These are phyloP conservation scores for Lepidochrysops patricia DNA, from an alignment of 2,888 invertebrate genomes.

Conservation along the genomic window DNA sequence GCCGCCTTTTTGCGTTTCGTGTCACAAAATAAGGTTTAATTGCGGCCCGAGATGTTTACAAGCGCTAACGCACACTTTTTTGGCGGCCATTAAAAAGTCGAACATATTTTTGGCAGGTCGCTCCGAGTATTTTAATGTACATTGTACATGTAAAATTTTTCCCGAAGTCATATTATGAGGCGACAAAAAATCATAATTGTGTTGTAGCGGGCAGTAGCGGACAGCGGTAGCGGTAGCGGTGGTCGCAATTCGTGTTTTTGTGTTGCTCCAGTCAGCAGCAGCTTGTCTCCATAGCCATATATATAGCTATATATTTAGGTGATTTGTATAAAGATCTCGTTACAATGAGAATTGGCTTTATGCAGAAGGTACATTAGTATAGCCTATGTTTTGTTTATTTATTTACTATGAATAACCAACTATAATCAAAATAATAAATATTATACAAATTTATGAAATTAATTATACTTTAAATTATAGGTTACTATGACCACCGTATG, in stretches of 20 bases:
- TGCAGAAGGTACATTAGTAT: too few relatives aligned
- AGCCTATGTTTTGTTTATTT: too few relatives aligned
- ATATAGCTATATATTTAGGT: too few relatives aligned
- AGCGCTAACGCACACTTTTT: not conserved
- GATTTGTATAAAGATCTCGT: too few relatives aligned
- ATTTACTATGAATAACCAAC: too few relatives aligned
- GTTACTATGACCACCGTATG: too few relatives aligned
- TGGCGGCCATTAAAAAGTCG: not conserved
- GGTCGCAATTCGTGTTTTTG: conserved; percentile 38
- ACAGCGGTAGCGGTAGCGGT: conserved; percentile 32
- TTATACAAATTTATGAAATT: too few relatives aligned
- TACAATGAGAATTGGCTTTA: too few relatives aligned
- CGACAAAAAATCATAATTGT: conserved; percentile 55
- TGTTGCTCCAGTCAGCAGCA: not conserved
- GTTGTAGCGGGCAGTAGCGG: conserved; percentile 44
- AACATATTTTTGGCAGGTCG: not conserved
- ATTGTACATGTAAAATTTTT: conserved; percentile 14
- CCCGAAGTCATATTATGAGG: conserved; percentile 38
- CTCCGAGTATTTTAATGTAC: conserved; percentile 4
- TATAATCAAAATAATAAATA: too few relatives aligned
- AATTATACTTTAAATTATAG: too few relatives aligned
- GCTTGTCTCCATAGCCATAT: too few relatives aligned
- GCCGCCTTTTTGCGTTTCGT: conserved; percentile 2
- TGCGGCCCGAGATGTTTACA: not conserved
- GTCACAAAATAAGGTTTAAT: not conserved